Conservation (phyloP, 92 coral and sea anemone genomes). For the Isaurus tuberculatus region DNA sequence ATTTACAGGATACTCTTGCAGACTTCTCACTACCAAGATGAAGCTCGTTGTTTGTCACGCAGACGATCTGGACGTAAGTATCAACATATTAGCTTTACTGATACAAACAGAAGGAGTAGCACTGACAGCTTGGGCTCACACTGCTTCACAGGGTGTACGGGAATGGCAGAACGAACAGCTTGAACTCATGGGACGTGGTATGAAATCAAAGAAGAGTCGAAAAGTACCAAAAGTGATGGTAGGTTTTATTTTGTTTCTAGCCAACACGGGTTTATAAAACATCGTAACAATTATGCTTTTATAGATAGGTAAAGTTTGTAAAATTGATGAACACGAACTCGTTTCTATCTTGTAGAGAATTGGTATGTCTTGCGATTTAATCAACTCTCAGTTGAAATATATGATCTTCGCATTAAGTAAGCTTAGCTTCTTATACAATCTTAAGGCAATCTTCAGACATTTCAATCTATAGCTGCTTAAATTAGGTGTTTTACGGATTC, state of each 20-base stretch:
- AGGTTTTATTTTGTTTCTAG: not conserved
- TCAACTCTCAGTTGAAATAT: too few species aligned
- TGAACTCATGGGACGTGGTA: constrained; percentile 66
- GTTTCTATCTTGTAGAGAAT: too few species aligned
- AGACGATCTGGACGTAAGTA: constrained; percentile 89
- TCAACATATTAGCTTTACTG: not conserved
- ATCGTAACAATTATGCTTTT: too few species aligned
- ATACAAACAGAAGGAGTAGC: not conserved
- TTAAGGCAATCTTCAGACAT: too few species aligned
- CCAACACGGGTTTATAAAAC: too few species aligned
- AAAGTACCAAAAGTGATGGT: constrained; percentile 43
- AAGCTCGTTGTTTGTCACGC: constrained; percentile 91
- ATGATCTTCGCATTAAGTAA: too few species aligned
- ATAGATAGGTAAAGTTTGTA: too few species aligned
- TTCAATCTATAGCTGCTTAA: too few species aligned
- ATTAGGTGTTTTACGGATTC: too few species aligned
- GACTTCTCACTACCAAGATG: constrained; percentile 90
- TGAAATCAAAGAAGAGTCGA: constrained; percentile 40
- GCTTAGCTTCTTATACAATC: too few species aligned
- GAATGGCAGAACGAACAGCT: constrained; percentile 94
- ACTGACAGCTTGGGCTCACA: not conserved
- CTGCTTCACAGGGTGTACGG: constrained; percentile 94
- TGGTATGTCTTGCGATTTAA: too few species aligned
- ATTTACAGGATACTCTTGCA: constrained; percentile 89
- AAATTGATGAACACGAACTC: too few species aligned